These are phyloP conservation scores for Bergia puertoricense DNA, from an alignment of 92 coral and sea anemone species.

Conservation along the genomic window DNA sequence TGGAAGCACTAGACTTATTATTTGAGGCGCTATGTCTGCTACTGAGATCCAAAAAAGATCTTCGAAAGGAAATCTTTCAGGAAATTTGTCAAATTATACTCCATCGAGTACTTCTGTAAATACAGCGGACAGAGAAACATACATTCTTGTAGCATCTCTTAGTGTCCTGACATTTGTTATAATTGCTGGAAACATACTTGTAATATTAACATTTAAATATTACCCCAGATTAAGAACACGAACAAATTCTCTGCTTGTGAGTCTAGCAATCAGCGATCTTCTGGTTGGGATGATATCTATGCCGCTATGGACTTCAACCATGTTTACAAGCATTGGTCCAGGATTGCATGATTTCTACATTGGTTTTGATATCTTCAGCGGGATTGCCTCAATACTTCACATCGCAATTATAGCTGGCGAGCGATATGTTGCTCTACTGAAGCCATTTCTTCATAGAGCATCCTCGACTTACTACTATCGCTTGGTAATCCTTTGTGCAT, in stretches of 20 bases:
- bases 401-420: constrained; percentile 25
- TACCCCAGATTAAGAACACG: constrained; percentile 1
- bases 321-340: neutral
- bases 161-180: neutral
- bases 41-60: neutral
- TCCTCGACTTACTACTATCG: constrained; percentile 11
- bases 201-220: constrained; percentile 1
- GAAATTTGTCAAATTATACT: neutral
- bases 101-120: neutral
- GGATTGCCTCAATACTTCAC: constrained; percentile 9
- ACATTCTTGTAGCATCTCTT: neutral
- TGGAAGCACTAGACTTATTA: neutral
- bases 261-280: constrained; percentile 12
- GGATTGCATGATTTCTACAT: neutral
- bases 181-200: neutral
- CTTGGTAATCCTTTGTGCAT: neutral
- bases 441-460: constrained; percentile 14
- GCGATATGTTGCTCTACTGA: constrained; percentile 13
- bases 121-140: neutral
- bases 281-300: constrained; percentile 17
- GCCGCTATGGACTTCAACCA: constrained; percentile 4
- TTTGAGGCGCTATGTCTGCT: neutral
- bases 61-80: neutral
- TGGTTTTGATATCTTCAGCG: constrained; percentile 18
- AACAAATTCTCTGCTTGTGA: constrained; percentile 4